These are phyloP conservation scores for Trinectes maculatus DNA, from an alignment of 2,113 vertebrate species.

Conservation along the genomic window DNA sequence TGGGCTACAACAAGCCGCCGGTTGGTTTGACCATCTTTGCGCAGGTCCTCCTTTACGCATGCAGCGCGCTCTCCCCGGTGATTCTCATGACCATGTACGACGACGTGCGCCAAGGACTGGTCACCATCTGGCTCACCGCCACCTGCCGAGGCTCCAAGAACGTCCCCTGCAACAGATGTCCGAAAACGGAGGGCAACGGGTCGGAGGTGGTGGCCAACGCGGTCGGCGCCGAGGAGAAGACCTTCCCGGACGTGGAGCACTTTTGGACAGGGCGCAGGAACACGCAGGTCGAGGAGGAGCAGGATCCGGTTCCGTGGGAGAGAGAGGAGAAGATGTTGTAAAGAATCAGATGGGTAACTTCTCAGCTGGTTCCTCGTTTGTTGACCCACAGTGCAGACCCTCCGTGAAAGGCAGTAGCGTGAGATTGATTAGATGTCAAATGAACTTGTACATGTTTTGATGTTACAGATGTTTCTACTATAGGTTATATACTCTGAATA, in stretches of 20 bases:
- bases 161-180: slow-evolving; percentile 11
- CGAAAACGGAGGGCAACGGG: slow-evolving; percentile 60
- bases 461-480: slow-evolving; percentile 27
- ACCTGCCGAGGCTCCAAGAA: slow-evolving; percentile 65
- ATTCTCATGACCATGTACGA: slow-evolving; percentile 78
- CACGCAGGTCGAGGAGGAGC: slow-evolving; percentile 74
- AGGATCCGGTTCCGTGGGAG: slow-evolving; percentile 85
- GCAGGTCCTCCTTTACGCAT: slow-evolving; percentile 79
- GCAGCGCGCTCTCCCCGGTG: slow-evolving; percentile 76
- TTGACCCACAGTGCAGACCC: slow-evolving; percentile 37
- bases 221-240: slow-evolving; percentile 8
- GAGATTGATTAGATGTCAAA: slow-evolving; percentile 46
- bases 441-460: slow-evolving; percentile 33
- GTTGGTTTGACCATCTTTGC: slow-evolving; percentile 71
- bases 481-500: slow-evolving; percentile 16
- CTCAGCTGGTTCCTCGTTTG: slow-evolving; percentile 27
- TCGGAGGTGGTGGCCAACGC: slow-evolving; percentile 66
- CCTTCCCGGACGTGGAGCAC: slow-evolving; percentile 83
- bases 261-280: slow-evolving; percentile 84
- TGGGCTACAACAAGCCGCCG: slow-evolving; percentile 72
- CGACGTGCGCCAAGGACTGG: slow-evolving; percentile 78
- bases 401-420: slow-evolving; percentile 34
- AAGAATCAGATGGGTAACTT: slow-evolving; percentile 1
- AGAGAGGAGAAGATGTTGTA: slow-evolving; percentile 75
- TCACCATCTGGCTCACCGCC: slow-evolving; percentile 51